Evolutionary conservation across 2,888 invertebrate genomes (phyloP), one percentile per base, ranked within the genome.

Genomic region (Tenthredo livida): DNA sequence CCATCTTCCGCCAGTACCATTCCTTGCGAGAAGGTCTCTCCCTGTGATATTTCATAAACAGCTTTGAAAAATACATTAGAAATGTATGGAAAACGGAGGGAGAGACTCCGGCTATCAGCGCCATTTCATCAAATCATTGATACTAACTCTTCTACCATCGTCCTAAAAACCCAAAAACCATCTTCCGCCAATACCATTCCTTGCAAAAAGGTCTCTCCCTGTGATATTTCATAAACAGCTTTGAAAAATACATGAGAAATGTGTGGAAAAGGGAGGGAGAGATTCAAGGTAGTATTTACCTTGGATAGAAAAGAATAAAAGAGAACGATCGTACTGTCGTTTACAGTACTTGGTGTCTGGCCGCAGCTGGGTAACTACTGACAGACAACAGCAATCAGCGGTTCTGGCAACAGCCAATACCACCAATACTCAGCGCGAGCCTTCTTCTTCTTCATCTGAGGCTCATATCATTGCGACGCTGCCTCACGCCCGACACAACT

Each of bases 321-420:
- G 9, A 25, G n/a, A 37, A 33, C 37, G 37, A 61, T 86, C 88
- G 87, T 87, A 88, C 88, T 87, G 90, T 92, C 90, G 88, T 91
- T 93, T 92, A 87, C 93, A 93, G 93, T 93, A 93, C 89, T 91
- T 93, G 93, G 92, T 91, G 90, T 91, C 92, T 90, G 92, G 92
- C 91, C 92, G 92, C 92, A 92, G 92, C 89, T 92, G 93, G 92
- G 91, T 92, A 88, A 92, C 90, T 89, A 92, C 91, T 90, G 92
- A 92, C 90, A 92, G 92, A 90, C 92, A 92, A 90, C 92, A 92
- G 90, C 92, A 92, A 89, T 90, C 91, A 87, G 88, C 90, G 88
- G 90, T 90, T 82, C 86, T 89, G 87, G 61, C 85, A 43, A 58
- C 85, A 61, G 82, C 85, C n/a, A 90, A 89, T 89, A 89, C 88